A percentile compares a stretch with the other conserved stretches of the same genome.
Conservation (phyloP, 2,888 invertebrate genomes). For the Lithophane leautieri region DNA sequence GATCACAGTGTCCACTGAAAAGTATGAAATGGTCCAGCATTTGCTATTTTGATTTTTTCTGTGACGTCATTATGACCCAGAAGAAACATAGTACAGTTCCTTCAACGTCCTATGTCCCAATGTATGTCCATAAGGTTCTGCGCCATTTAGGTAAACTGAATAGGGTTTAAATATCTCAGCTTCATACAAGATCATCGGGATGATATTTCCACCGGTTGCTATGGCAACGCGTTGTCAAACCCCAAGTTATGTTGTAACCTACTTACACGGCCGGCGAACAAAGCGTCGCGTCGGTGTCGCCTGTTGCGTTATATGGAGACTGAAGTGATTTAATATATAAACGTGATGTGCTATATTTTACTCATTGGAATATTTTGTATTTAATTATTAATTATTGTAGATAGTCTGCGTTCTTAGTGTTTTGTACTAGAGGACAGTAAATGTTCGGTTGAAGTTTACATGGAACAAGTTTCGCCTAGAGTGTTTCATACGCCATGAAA, state of each 20-base stretch:
- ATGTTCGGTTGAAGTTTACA: not conserved
- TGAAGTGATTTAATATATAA: conserved; percentile 80
- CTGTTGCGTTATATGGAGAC: conserved; percentile 76
- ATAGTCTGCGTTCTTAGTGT: conserved; percentile 39
- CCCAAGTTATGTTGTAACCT: conserved; percentile 10
- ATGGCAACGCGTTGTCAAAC: conserved; percentile 36
- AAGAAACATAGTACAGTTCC: not conserved
- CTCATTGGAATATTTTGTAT: conserved; percentile 80
- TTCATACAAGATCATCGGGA: conserved; percentile 12
- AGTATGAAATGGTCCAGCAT: not conserved
- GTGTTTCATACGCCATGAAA: not conserved
- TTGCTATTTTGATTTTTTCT: not conserved
- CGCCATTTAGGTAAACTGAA: not conserved
- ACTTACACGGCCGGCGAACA: conserved; percentile 47
- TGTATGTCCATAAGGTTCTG: not conserved
- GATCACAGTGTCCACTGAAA: not conserved
- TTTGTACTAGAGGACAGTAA: conserved; percentile 45
- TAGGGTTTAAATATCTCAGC: not conserved
- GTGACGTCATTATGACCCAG: not conserved
- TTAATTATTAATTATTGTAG: conserved; percentile 64
- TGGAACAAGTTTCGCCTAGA: not conserved
- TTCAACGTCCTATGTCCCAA: not conserved
- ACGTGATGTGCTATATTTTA: conserved; percentile 81
- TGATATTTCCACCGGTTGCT: conserved; percentile 20
- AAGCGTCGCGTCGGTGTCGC: conserved; percentile 49